Conservation (phyloP, 2,113 vertebrate species). For the Camelus dromedarius region DNA sequence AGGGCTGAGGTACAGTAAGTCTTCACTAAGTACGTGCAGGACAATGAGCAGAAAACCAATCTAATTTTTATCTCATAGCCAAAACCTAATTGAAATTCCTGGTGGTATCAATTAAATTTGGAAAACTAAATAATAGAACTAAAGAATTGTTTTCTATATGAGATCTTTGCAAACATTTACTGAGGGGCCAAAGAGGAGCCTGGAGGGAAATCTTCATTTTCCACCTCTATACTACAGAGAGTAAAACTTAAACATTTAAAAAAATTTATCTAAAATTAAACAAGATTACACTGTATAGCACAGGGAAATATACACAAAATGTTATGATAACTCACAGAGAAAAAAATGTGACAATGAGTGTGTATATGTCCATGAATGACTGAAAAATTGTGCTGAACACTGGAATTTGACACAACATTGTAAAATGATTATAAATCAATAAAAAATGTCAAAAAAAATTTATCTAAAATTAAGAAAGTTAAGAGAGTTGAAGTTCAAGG, state of each 20-base stretch:
- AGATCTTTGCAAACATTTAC: neutral
- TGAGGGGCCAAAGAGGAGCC: neutral
- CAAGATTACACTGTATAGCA: too few species aligned
- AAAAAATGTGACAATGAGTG: too few species aligned
- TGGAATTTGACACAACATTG: too few species aligned
- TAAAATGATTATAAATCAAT: too few species aligned
- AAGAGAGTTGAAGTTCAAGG: too few species aligned
- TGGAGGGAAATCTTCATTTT: neutral
- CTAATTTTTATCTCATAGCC: neutral
- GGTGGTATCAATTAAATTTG: neutral
- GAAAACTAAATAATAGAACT: neutral
- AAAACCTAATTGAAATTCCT: neutral
- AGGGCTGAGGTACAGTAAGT: neutral
- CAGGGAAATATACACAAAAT: too few species aligned
- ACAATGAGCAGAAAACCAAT: neutral
- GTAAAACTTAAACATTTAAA: neutral
- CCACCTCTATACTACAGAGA: neutral
- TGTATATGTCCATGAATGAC: too few species aligned
- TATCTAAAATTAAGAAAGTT: too few species aligned
- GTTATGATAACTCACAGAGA: too few species aligned
- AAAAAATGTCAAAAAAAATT: neutral
- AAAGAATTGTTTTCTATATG: neutral
- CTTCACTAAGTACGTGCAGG: neutral
- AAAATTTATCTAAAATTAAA: neutral
- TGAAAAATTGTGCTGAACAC: too few species aligned